A percentile compares a stretch with the other conserved stretches of the same genome.
These are phyloP conservation scores for Tetranychus urticae DNA, from an alignment of 1,140 invertebrate species.

Conservation along the genomic window DNA sequence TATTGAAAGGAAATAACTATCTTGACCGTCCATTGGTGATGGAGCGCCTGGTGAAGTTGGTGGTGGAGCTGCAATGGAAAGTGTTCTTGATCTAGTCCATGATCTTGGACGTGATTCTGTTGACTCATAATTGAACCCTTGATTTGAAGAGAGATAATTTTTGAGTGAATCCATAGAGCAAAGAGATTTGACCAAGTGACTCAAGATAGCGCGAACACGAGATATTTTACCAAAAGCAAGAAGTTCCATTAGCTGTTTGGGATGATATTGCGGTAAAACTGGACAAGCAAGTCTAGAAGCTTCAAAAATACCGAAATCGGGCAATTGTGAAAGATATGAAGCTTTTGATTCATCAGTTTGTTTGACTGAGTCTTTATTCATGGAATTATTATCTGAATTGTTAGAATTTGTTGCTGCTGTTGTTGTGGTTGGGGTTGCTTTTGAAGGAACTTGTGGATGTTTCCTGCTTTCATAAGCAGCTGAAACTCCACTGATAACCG, in stretches of 20 bases:
- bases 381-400: not conserved
- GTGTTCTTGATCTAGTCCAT: constrained; percentile 60
- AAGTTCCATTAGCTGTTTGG: constrained; percentile 93
- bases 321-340: constrained; percentile 35
- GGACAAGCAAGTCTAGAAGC: constrained; percentile 86
- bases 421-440: not conserved
- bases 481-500: not conserved
- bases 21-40: constrained; percentile 27
- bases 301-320: constrained; percentile 83
- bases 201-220: constrained; percentile 90
- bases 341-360: constrained; percentile 7
- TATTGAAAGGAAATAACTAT: constrained; percentile 15
- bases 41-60: constrained; percentile 17
- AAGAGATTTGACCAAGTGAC: constrained; percentile 58
- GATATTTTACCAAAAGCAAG: constrained; percentile 91
- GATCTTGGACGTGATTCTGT: constrained; percentile 5
- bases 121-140: not conserved
- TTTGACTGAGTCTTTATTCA: not conserved
- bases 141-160: not conserved
- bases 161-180: constrained; percentile 9
- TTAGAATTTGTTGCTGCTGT: not conserved
- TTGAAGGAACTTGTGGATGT: not conserved
- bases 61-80: constrained; percentile 28
- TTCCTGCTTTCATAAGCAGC: too few species aligned
- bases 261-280: constrained; percentile 97